Conservation (phyloP, 2,797 vertebrate genomes). For the Schizothorax lantsangensis region DNA sequence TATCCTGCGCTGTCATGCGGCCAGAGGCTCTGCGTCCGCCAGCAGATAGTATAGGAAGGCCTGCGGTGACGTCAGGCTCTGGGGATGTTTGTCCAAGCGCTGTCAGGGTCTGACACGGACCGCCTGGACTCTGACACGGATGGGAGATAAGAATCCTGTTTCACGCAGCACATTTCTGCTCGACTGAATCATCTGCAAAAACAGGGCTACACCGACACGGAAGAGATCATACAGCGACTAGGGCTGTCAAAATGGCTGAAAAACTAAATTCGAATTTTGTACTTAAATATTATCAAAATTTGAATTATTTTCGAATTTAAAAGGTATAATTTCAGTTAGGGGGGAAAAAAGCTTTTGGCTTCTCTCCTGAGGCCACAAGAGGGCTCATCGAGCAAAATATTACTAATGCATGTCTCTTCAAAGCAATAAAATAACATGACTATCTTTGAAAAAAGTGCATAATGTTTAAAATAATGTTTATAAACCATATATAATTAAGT, state of each 20-base stretch:
- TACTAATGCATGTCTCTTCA: too few relatives aligned
- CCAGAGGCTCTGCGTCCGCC: conserved; percentile 11
- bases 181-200: conserved; percentile 64
- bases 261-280: too few relatives aligned
- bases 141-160: conserved; percentile 67
- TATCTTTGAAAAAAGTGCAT: too few relatives aligned
- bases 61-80: conserved; percentile 58
- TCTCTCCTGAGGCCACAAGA: too few relatives aligned
- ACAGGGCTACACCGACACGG: conserved; percentile 28
- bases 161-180: conserved; percentile 59
- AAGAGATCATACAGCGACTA: background rate
- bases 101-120: conserved; percentile 55
- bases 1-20: conserved; percentile 2
- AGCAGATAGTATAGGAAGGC: conserved; percentile 31
- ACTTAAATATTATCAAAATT: too few relatives aligned
- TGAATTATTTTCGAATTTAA: too few relatives aligned
- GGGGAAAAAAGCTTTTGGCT: too few relatives aligned
- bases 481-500: too few relatives aligned
- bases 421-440: too few relatives aligned
- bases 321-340: too few relatives aligned
- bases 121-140: conserved; percentile 58
- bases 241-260: background rate
- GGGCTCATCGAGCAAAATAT: too few relatives aligned
- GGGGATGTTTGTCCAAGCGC: conserved; percentile 68
- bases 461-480: too few relatives aligned